Evolutionary conservation across 2,888 invertebrate species (phyloP), one percentile per base, ranked within the genome.

Genomic region (Drosophila ustulata): DNA sequence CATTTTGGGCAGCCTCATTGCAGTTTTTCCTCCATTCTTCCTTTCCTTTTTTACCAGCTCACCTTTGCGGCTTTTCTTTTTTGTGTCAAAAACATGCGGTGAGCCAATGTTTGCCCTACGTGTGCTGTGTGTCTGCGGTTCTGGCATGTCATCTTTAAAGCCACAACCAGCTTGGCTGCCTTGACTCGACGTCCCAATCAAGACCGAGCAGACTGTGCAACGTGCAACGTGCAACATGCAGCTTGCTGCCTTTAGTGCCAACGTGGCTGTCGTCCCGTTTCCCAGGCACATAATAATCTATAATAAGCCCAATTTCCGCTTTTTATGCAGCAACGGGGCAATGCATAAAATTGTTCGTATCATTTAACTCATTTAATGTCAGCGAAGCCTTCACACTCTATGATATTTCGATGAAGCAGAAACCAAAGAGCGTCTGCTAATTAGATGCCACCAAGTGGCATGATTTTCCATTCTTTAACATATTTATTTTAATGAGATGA

Each of bases 111-210:
- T 68, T 50, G 45, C 13, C 50, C 32, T 47, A 45, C 50, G 23
- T 51, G 57, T 37, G 49, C 28, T 51, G 23, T 56, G 52, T 51
- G 52, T 66, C 56, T 45, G 61, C 47, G 75, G 50, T 37, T 37
- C 4, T 58, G 45, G 52, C 52, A 71, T 78, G 64, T 57, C 66
- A 83, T 71, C 53, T 66, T 68, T 68, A 61, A 46, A 51, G 67
- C 70, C 80, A 64, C 80, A 73, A 69, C 55, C 23, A 11, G 70
- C 53, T 51, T 71, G 76, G 18, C 32, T n/a, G 34, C 25, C 34
- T 51, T 51, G 30, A 49, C 18, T 32, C 52, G 45, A 47, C 52
- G 46, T 58, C 26, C 41, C 34, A 58, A 50, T 49, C 58, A 49
- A 13, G 13, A 39, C 23, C 45, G 23, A 26, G 11, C 18, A 18